These are phyloP conservation scores for Gnatocerus cornutus DNA, from an alignment of 2,888 invertebrate species.

Conservation along the genomic window DNA sequence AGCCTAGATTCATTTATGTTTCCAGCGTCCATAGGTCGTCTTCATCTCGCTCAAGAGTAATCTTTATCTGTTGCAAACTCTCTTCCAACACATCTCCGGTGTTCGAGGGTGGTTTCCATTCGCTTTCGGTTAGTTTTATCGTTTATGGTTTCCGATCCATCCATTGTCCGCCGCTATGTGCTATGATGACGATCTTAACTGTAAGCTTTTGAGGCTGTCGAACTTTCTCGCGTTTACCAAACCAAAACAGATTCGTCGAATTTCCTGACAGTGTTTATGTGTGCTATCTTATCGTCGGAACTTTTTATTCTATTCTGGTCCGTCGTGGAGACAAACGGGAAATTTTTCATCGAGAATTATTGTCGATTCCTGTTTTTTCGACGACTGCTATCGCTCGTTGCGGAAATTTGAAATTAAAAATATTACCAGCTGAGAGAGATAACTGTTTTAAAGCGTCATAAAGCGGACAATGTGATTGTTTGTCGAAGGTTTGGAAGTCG, in stretches of 20 bases:
- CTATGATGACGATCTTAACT: constrained; percentile 51
- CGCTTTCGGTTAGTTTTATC: constrained; percentile 69
- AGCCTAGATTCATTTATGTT: no score
- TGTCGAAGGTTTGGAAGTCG: constrained; percentile 23
- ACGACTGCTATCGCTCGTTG: constrained; percentile 13
- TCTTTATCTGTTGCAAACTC: constrained; percentile 68
- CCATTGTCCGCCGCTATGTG: constrained; percentile 63
- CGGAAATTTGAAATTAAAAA: constrained; percentile 42
- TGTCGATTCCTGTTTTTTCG: constrained; percentile 18
- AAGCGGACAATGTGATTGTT: constrained; percentile 29
- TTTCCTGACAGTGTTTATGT: constrained; percentile 40
- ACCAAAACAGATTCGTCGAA: constrained; percentile 42
- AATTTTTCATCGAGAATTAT: constrained; percentile 35
- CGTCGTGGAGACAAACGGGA: constrained; percentile 26
- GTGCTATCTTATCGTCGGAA: constrained; percentile 35
- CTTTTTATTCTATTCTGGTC: constrained; percentile 31
- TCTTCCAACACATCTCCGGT: constrained; percentile 61
- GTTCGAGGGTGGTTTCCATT: constrained; percentile 54
- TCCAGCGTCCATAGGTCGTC: no score
- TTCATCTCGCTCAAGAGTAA: constrained; percentile 53
- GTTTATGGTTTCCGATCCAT: constrained; percentile 68
- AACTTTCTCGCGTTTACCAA: constrained; percentile 28
- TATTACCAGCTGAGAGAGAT: constrained; percentile 29
- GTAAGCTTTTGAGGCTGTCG: constrained; percentile 33
- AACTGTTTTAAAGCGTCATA: constrained; percentile 36